These are phyloP conservation scores for Heliconius hortense DNA, from an alignment of 2,888 invertebrate genomes.

Conservation along the genomic window DNA sequence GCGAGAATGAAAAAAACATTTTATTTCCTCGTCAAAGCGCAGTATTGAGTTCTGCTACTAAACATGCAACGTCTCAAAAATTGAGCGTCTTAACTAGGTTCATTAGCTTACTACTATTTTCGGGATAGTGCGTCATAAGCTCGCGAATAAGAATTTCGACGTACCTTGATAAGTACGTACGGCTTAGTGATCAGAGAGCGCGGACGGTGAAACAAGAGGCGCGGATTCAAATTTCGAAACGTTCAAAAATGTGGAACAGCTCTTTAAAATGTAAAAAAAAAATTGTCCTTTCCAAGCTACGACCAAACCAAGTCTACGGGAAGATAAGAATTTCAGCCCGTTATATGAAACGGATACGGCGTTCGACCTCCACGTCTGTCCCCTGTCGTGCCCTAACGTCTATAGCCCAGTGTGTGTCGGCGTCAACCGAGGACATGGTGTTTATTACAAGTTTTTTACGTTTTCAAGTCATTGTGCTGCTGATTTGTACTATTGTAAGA, in stretches of 20 bases:
- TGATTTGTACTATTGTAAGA: slow-evolving; percentile 60
- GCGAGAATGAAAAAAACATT: too few relatives aligned
- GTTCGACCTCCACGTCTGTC: slow-evolving; percentile 55
- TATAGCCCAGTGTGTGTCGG: slow-evolving; percentile 60
- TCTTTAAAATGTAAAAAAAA: not conserved
- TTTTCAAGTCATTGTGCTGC: slow-evolving; percentile 63
- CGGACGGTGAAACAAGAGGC: too few relatives aligned
- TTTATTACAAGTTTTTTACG: slow-evolving; percentile 56
- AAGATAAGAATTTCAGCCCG: slow-evolving; percentile 41
- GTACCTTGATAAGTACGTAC: too few relatives aligned
- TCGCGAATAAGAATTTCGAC: too few relatives aligned
- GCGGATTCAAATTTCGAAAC: too few relatives aligned
- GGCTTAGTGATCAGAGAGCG: too few relatives aligned
- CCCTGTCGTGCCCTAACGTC: slow-evolving; percentile 52
- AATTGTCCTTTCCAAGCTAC: slow-evolving; percentile 23
- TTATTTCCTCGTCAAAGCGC: too few relatives aligned
- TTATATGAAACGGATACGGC: slow-evolving; percentile 50
- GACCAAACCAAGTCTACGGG: slow-evolving; percentile 20
- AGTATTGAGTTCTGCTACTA: too few relatives aligned
- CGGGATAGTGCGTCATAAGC: too few relatives aligned
- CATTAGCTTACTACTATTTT: too few relatives aligned
- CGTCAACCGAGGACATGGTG: slow-evolving; percentile 54
- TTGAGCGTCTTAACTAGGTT: too few relatives aligned
- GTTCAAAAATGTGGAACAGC: not conserved
- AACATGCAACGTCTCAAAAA: too few relatives aligned